These are phyloP conservation scores for Ceryle rudis DNA, from an alignment of 2,797 vertebrate genomes.

Conservation along the genomic window DNA sequence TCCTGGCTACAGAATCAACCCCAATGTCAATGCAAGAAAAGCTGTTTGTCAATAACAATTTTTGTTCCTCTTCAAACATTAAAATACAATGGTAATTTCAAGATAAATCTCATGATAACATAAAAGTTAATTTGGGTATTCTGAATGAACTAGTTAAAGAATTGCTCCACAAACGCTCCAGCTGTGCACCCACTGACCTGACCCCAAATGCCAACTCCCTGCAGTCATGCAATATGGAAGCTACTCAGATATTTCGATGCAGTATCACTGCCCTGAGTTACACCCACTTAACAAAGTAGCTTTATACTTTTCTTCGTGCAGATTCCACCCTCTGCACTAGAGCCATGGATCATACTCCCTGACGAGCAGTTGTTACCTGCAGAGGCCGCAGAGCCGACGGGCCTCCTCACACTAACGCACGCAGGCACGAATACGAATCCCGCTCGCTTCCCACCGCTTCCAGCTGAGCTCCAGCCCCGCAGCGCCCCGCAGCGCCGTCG, in stretches of 20 bases:
- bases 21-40: fast-evolving
- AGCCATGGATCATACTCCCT: fast-evolving
- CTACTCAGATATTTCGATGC: fast-evolving
- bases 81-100: background rate
- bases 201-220: fast-evolving
- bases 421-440: background rate
- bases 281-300: fast-evolving
- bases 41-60: background rate
- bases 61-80: background rate
- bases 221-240: fast-evolving
- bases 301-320: fast-evolving
- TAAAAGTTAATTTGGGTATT: background rate
- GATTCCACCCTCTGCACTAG: background rate
- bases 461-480: background rate
- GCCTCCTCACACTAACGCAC: fast-evolving
- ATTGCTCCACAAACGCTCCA: background rate
- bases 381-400: fast-evolving
- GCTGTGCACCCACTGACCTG: fast-evolving
- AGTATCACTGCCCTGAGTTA: fast-evolving
- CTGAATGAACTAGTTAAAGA: background rate
- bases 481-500: background rate
- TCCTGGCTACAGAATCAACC: background rate
- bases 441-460: fast-evolving
- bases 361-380: fast-evolving
- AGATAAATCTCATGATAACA: background rate